These are phyloP conservation scores for Drosophila oshimai DNA, from an alignment of 1,140 invertebrate species.

Conservation along the genomic window DNA sequence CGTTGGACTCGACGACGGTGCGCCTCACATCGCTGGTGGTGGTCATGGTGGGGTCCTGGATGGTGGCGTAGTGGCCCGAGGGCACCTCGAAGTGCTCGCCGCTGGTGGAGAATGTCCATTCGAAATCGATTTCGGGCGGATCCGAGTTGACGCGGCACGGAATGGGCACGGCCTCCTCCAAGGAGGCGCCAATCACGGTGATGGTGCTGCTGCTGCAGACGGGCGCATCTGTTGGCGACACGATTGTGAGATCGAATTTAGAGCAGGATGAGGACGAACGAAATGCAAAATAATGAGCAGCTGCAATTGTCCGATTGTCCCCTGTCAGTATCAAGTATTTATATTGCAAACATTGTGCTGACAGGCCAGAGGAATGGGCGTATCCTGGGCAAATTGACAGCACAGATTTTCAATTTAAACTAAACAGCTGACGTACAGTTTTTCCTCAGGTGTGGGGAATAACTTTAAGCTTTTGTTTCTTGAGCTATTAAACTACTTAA, in stretches of 20 bases:
- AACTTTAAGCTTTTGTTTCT: not conserved
- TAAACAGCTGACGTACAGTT: slow-evolving; percentile 42
- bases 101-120: slow-evolving; percentile 95
- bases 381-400: slow-evolving; percentile 54
- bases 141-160: slow-evolving; percentile 93
- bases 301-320: slow-evolving; percentile 50
- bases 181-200: slow-evolving; percentile 90
- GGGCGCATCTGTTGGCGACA: slow-evolving; percentile 88
- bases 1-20: slow-evolving; percentile 81
- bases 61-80: slow-evolving; percentile 84
- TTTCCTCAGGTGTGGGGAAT: slow-evolving; percentile 9
- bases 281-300: slow-evolving; percentile 77
- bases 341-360: slow-evolving; percentile 63
- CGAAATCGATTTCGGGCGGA: slow-evolving; percentile 91
- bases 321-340: slow-evolving; percentile 49
- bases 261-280: not conserved
- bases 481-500: not conserved
- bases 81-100: slow-evolving; percentile 92
- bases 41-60: slow-evolving; percentile 79
- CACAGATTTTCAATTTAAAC: slow-evolving; percentile 73
- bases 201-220: slow-evolving; percentile 88
- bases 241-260: slow-evolving; percentile 27
- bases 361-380: slow-evolving; percentile 28
- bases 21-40: slow-evolving; percentile 78
- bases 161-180: slow-evolving; percentile 91